Evolutionary conservation across 2,888 invertebrate genomes (phyloP).

Genomic region (Plagodis pulveraria): DNA sequence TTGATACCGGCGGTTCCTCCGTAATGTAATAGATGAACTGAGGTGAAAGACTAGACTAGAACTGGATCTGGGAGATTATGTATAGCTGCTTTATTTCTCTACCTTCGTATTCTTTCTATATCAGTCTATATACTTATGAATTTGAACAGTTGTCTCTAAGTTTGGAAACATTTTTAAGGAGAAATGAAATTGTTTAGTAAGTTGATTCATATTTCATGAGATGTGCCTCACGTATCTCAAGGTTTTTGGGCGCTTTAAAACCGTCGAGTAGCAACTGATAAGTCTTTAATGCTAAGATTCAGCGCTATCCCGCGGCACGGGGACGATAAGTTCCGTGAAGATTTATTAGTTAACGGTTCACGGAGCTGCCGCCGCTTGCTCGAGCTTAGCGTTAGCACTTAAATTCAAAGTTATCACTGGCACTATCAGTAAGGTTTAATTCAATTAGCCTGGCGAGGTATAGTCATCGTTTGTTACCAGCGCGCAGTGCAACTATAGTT

Average conservation of each 20-base stretch:
- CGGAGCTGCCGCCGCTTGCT: slow-evolving; percentile 8
- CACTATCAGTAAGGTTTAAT: slow-evolving; percentile 41
- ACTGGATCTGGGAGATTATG: slow-evolving; percentile 15
- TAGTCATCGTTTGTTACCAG: slow-evolving; percentile 30
- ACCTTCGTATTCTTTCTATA: no score
- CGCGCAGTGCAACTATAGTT: slow-evolving; percentile 39
- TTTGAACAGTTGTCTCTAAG: no score
- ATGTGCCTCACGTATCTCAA: slow-evolving; percentile 24
- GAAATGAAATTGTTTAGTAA: no score
- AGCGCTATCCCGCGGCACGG: slow-evolving; percentile 3
- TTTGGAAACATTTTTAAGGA: no score
- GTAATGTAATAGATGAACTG: slow-evolving; percentile 50
- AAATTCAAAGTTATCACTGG: slow-evolving; percentile 40
- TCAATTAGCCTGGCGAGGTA: slow-evolving; percentile 38
- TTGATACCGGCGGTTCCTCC: slow-evolving; percentile 42
- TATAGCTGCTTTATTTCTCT: no score
- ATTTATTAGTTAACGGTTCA: slow-evolving; percentile 29
- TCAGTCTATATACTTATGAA: no score
- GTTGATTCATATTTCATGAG: slow-evolving; percentile 21
- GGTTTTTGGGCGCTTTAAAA: slow-evolving; percentile 36
- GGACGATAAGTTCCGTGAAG: slow-evolving; percentile 37
- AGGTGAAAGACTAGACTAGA: slow-evolving; percentile 38
- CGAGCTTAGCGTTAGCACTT: slow-evolving; percentile 12
- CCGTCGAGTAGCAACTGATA: slow-evolving; percentile 38
- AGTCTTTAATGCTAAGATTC: slow-evolving; percentile 32